Conservation (phyloP, 2,797 vertebrate species). For the Spinibarbus caldwelli region DNA sequence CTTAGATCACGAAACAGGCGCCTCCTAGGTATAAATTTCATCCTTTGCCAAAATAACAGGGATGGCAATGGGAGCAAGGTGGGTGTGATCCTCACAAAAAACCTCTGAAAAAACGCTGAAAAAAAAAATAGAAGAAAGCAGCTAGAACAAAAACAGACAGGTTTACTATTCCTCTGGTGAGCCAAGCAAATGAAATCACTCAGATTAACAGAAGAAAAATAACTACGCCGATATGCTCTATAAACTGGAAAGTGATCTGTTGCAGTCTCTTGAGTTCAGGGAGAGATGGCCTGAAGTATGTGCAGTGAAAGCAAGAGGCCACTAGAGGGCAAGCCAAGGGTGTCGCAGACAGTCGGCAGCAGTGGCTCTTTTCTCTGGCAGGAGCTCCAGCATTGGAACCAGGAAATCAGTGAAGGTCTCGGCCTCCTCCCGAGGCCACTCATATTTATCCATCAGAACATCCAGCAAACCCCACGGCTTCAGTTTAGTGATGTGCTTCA, state of each 20-base stretch:
- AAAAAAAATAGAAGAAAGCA: slow-evolving; percentile 57
- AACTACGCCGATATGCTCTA: slow-evolving; percentile 77
- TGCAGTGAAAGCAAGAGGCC: slow-evolving; percentile 60
- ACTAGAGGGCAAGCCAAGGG: slow-evolving; percentile 82
- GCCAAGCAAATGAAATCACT: slow-evolving; percentile 59
- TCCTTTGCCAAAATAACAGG: slow-evolving; percentile 28
- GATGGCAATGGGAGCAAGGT: neutral
- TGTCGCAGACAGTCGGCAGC: slow-evolving; percentile 93
- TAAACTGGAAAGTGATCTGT: slow-evolving; percentile 83
- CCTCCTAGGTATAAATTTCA: slow-evolving; percentile 6
- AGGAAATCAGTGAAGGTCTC: slow-evolving; percentile 94
- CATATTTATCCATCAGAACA: slow-evolving; percentile 96
- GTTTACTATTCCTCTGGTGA: slow-evolving; percentile 66
- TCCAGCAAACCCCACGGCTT: slow-evolving; percentile 98
- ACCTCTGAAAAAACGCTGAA: slow-evolving; percentile 59
- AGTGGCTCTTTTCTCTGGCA: slow-evolving; percentile 94
- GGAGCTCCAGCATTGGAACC: slow-evolving; percentile 94
- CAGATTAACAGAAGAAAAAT: slow-evolving; percentile 71
- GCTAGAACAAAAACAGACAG: slow-evolving; percentile 68
- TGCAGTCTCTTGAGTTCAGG: slow-evolving; percentile 75
- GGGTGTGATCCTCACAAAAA: slow-evolving; percentile 42
- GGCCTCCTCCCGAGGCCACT: slow-evolving; percentile 92
- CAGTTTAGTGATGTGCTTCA: slow-evolving; percentile 98
- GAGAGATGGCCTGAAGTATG: slow-evolving; percentile 51
- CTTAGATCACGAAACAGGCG: neutral